Base-by-base conservation (phyloP, 2,797 vertebrate species). In the Syngnathus rostellatus region DNA sequence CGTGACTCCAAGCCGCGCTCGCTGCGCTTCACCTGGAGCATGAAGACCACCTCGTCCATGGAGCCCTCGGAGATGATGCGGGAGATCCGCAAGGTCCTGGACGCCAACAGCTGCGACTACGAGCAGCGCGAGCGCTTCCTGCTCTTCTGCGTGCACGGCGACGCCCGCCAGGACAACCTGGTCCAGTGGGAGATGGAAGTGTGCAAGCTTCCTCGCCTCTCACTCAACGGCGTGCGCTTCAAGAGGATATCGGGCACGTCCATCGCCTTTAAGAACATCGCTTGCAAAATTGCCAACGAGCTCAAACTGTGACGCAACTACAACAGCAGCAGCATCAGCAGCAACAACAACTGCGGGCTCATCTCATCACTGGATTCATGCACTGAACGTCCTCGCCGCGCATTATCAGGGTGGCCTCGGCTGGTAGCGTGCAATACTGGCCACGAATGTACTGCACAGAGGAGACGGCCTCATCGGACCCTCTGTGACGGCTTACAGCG, bases 171-270 rank as follows among this genome's bases (percentile, higher is more conserved):
- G 83, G 96, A 98, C 79, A 96, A 93, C 89, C 92, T 98, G 3
- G 96, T 98, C 71, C 95, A 97, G 79, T 98, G 96, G 96, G 96
- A 98, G 88, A 98, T 98, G 96, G 96, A 98, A 71, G 96, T 98
- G 71, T 98, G 96, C 90, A 98, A 98, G 89, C 82, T 98, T 85
- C 96, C 96, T 0, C 94, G 96, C 37, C 92, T 98, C 69, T 98
- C 96, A 0, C 95, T 98, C 74, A 98, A 98, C 0, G 96, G 96
- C 57, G 96, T 98, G 64, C 95, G 96, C 78, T 98, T 98, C 89
- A 98, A 98, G 88, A 92, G 96, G 77, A 98, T 98, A 92, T 98
- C 96, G 11, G 96, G 96, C 74, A 97, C 96, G 50, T 98, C 96
- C 78, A 98, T 98, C 10, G 96, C 96, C 84, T 98, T 98, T 89